A percentile compares a stretch with the other conserved stretches of the same genome.
Conservation (phyloP, 1,140 invertebrate genomes). For the Caenorhabditis inopinata region DNA sequence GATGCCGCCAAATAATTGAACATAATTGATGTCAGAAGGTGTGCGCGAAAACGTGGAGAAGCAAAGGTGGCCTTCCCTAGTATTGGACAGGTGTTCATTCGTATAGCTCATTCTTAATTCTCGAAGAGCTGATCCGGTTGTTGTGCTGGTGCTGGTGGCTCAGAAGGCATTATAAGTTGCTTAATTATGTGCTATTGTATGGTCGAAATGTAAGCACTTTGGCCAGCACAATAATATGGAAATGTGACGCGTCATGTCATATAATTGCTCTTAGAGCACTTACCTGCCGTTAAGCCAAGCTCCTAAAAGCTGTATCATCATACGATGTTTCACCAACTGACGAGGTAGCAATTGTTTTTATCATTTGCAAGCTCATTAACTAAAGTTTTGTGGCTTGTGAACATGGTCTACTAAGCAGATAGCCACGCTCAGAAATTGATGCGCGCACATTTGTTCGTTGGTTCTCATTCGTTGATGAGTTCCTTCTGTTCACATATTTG, state of each 20-base stretch:
- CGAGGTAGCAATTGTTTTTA: neutral
- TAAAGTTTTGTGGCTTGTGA: neutral
- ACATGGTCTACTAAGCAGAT: neutral
- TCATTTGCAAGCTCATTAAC: neutral
- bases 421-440: slow-evolving; percentile 1
- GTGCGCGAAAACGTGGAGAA: neutral
- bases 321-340: too few species aligned
- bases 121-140: neutral
- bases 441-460: neutral
- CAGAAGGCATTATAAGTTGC: neutral
- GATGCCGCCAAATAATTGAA: slow-evolving; percentile 26
- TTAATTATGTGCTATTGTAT: slow-evolving; percentile 31
- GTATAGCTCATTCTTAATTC: slow-evolving; percentile 4
- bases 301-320: neutral
- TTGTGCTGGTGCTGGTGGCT: neutral
- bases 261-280: neutral
- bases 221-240: slow-evolving; percentile 5
- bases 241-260: neutral
- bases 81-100: slow-evolving; percentile 17
- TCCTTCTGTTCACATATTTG: slow-evolving; percentile 7
- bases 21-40: neutral
- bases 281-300: slow-evolving; percentile 1
- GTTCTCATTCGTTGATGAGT: neutral
- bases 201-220: slow-evolving; percentile 13
- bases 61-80: neutral